phyloP scores from a whole-genome alignment of 2,797 vertebrate species.

The Cossypha niveicapilla region DNA sequence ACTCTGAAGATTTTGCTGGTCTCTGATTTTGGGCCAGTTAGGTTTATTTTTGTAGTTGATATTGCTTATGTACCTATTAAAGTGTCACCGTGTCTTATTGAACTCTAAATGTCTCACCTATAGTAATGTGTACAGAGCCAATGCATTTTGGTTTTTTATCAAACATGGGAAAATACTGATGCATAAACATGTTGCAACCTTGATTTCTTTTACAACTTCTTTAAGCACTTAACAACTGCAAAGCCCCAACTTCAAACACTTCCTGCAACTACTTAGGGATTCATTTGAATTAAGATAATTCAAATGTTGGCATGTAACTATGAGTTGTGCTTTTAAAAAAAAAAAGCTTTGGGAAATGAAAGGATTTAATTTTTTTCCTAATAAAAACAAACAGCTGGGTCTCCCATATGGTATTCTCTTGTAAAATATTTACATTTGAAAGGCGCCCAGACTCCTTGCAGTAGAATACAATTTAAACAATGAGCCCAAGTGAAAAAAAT shows the following conservation, averaged over 20 bases:
- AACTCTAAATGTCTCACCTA: background rate
- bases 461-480: constrained; percentile 61
- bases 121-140: background rate
- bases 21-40: background rate
- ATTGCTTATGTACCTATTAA: background rate
- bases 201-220: constrained; percentile 39
- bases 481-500: constrained; percentile 23
- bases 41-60: background rate
- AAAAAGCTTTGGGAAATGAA: constrained; percentile 7
- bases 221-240: constrained; percentile 32
- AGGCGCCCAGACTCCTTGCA: constrained; percentile 58
- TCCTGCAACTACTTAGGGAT: constrained; percentile 57
- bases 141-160: background rate
- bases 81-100: background rate
- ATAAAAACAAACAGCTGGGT: constrained; percentile 60
- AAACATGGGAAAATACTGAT: background rate
- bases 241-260: constrained; percentile 28
- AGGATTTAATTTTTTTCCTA: constrained; percentile 27
- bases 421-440: constrained; percentile 57
- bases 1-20: background rate
- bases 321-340: background rate
- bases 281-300: constrained; percentile 68
- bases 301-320: constrained; percentile 45
- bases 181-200: background rate
- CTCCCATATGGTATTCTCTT: constrained; percentile 64